phyloP scores from a whole-genome alignment of 2,113 vertebrate genomes.

The Sander vitreus region DNA sequence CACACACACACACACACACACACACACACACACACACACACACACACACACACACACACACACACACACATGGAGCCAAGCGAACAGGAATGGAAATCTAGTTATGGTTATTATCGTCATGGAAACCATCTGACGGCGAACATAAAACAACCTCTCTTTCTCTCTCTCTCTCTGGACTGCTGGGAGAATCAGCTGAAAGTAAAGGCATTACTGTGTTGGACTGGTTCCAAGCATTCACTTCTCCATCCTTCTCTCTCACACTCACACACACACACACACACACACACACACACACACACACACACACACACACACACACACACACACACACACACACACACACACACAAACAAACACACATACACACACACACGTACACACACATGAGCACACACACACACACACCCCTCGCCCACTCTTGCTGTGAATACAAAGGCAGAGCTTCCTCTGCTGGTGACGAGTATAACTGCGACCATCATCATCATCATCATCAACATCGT shows the following conservation, averaged over 20 bases:
- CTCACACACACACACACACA: constrained; percentile 23
- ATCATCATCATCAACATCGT: neutral
- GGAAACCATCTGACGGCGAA: constrained; percentile 79
- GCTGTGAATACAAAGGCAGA: constrained; percentile 62
- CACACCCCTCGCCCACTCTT: neutral
- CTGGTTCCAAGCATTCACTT: constrained; percentile 66
- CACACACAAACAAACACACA: constrained; percentile 9
- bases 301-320: neutral
- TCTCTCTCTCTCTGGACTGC: constrained; percentile 39
- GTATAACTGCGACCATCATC: constrained; percentile 3
- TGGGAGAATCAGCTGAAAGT: constrained; percentile 68
- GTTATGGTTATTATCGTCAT: constrained; percentile 83
- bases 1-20: constrained; percentile 9
- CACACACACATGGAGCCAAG: constrained; percentile 18
- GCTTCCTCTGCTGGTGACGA: constrained; percentile 78
- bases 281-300: constrained; percentile 20
- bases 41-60: constrained; percentile 9
- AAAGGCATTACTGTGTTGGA: constrained; percentile 76
- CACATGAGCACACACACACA: constrained; percentile 17
- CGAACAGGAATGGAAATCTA: constrained; percentile 67
- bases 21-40: neutral
- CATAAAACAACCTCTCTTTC: constrained; percentile 60
- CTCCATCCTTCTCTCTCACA: neutral
- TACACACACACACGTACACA: constrained; percentile 15
- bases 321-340: constrained; percentile 15